Base-by-base conservation (phyloP, 2,113 vertebrate genomes). In the Menura novaehollandiae region DNA sequence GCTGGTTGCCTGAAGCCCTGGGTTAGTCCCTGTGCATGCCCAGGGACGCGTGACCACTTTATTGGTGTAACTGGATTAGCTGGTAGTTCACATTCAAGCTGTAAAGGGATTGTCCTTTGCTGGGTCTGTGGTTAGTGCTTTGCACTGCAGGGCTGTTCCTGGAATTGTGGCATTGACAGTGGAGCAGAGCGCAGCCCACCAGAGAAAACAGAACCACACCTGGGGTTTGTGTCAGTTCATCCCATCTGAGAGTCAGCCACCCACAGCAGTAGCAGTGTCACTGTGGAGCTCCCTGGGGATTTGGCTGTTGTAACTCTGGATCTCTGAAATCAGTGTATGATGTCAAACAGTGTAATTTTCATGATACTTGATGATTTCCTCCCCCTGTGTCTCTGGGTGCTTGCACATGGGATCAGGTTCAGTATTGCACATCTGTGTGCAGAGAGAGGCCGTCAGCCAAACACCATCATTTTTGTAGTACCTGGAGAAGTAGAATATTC, bases 31-130 rank as follows among this genome's bases (percentile, higher is more conserved):
- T 35, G 30, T 20, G 43, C 0, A 8, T 52, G 71, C 20, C 11
- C 53, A 49, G 39, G 13, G 63, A 35, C 5, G 33, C 19, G 52
- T 41, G 62, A 52, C 41, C 24, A 12, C 67, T 74, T 59, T 27
- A 24, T 33, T 51, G 86, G 85, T 88, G 66, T 86, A 19, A 39
- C 37, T 63, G 94, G 83, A 51, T 88, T 63, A 88, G 83, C 72
- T 58, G 83, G 7, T 51, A 22, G 52, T 18, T 91, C 90, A 66
- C 43, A 15, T 32, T 79, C 32, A 6, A 22, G 3, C 83, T 72
- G 15, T 49, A 7, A 77, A 71, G 89, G 59, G 69, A 44, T 41
- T 81, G 91, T 15, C 33, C 64, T 87, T 55, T 39, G 68, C 80
- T 18, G 20, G 27, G 55, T 27, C 52, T 67, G 39, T 47, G 43